These are phyloP conservation scores for Eleutherodactylus coqui DNA, from an alignment of 2,797 vertebrate genomes.

Conservation along the genomic window DNA sequence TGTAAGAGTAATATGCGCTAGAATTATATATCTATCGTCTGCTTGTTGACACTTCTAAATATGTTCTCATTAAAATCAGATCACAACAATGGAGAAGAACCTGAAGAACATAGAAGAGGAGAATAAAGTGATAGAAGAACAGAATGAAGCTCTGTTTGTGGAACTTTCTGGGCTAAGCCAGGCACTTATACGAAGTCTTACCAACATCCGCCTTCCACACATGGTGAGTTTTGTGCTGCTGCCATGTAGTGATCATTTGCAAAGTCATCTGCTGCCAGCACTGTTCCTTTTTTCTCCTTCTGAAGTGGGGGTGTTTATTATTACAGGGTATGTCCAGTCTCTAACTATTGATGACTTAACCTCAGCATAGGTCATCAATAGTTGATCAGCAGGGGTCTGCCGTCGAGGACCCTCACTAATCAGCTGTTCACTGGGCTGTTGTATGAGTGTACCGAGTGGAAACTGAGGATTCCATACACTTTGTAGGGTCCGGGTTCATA, in stretches of 20 bases:
- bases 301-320: background rate
- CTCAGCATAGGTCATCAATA: too few relatives aligned
- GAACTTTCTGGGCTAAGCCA: constrained; percentile 97
- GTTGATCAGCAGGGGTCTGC: too few relatives aligned
- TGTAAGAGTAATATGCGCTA: background rate
- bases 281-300: background rate
- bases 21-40: background rate
- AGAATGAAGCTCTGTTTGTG: constrained; percentile 96
- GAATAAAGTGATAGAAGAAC: constrained; percentile 97
- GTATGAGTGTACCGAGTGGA: too few relatives aligned
- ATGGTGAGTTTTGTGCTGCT: constrained; percentile 81
- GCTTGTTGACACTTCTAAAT: background rate
- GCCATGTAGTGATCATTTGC: too few relatives aligned
- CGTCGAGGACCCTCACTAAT: too few relatives aligned
- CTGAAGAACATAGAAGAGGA: constrained; percentile 96
- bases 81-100: constrained; percentile 98
- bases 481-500: too few relatives aligned
- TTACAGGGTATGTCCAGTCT: too few relatives aligned
- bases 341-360: too few relatives aligned
- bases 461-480: too few relatives aligned
- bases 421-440: too few relatives aligned
- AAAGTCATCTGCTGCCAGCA: background rate
- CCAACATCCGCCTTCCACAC: constrained; percentile 96
- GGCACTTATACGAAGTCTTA: constrained; percentile 95
- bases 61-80: constrained; percentile 73